A percentile compares a stretch with the other conserved stretches of the same genome.
phyloP scores from a whole-genome alignment of 1,140 invertebrate species.

The Hyphantria cunea region DNA sequence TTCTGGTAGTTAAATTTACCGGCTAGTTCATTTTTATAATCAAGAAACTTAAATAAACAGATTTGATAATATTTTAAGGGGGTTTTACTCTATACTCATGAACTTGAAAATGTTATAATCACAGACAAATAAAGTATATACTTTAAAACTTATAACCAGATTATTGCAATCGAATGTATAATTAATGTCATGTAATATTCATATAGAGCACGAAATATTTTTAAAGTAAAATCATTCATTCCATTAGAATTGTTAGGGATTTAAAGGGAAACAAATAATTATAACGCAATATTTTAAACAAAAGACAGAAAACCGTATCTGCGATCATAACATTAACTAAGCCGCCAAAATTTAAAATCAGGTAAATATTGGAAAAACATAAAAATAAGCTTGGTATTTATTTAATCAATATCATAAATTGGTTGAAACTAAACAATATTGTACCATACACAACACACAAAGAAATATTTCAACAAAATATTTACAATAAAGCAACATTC shows the following conservation, averaged over 20 bases:
- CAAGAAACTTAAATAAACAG: too few species aligned
- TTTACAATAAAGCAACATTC: slow-evolving; percentile 78
- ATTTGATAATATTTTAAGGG: slow-evolving; percentile 7
- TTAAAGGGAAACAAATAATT: too few species aligned
- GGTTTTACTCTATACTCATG: slow-evolving; percentile 18
- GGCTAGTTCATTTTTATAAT: slow-evolving; percentile 7
- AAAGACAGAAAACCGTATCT: slow-evolving; percentile 1
- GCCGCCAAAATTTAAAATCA: slow-evolving; percentile 12
- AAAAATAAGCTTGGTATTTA: slow-evolving; percentile 47
- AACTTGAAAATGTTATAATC: slow-evolving; percentile 17
- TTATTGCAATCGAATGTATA: not conserved
- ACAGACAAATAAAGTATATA: slow-evolving; percentile 2
- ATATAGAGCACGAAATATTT: too few species aligned
- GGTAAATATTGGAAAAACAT: slow-evolving; percentile 40
- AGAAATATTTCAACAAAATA: slow-evolving; percentile 72
- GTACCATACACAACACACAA: slow-evolving; percentile 65
- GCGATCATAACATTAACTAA: slow-evolving; percentile 21
- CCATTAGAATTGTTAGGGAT: too few species aligned
- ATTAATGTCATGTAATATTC: not conserved
- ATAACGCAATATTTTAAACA: not conserved
- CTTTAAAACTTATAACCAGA: not conserved
- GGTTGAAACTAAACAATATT: slow-evolving; percentile 59
- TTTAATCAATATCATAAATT: slow-evolving; percentile 57
- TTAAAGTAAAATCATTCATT: too few species aligned
- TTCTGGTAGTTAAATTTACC: slow-evolving; percentile 5